Conservation (phyloP, 2,888 invertebrate genomes). For the Herminia tarsipennalis region DNA sequence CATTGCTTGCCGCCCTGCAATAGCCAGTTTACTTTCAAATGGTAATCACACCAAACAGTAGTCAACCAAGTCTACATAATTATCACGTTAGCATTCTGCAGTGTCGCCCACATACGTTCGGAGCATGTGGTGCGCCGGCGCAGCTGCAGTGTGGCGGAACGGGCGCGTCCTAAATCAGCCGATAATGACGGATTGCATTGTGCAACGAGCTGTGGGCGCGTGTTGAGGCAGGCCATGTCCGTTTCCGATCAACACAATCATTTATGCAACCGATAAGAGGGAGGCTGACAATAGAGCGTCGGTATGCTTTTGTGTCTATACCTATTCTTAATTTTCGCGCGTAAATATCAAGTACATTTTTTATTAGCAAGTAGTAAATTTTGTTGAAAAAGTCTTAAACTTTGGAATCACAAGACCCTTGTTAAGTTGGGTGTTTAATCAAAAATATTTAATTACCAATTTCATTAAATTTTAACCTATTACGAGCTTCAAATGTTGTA, state of each 20-base stretch:
- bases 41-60: background rate
- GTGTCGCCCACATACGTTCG: conserved; percentile 32
- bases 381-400: too few relatives aligned
- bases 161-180: conserved; percentile 66
- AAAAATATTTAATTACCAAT: too few relatives aligned
- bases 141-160: conserved; percentile 72
- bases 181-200: conserved; percentile 74
- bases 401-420: too few relatives aligned
- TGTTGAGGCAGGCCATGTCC: conserved; percentile 80
- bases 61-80: background rate
- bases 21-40: too few relatives aligned
- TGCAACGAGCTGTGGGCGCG: conserved; percentile 67
- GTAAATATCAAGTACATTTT: background rate
- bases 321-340: background rate
- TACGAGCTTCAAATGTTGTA: too few relatives aligned
- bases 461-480: too few relatives aligned
- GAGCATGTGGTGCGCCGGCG: conserved; percentile 39
- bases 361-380: too few relatives aligned
- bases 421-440: too few relatives aligned
- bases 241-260: conserved; percentile 70
- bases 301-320: conserved; percentile 9
- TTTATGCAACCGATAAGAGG: conserved; percentile 67
- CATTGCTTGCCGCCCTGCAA: too few relatives aligned
- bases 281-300: conserved; percentile 20
- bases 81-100: background rate